Conservation (phyloP, 2,797 vertebrate species). For the Trachurus trachurus region DNA sequence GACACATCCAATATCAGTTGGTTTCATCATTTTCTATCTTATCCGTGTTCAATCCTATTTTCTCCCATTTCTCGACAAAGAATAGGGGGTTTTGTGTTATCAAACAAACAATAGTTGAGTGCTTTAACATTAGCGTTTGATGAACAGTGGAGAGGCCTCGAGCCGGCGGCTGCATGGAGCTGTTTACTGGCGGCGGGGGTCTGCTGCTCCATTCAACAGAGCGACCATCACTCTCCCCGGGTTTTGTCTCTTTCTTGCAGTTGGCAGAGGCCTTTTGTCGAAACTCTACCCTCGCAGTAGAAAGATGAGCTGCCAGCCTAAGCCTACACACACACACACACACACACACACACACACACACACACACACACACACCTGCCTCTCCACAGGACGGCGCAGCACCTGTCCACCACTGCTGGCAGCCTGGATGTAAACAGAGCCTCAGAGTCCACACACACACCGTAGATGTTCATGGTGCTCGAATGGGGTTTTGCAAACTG, state of each 20-base stretch:
- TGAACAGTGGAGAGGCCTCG: background rate
- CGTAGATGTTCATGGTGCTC: background rate
- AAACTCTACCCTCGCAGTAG: conserved; percentile 58
- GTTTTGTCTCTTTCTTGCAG: conserved; percentile 24
- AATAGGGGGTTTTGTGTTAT: background rate
- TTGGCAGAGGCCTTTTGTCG: conserved; percentile 49
- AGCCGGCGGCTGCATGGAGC: conserved; percentile 8
- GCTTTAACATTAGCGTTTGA: conserved; percentile 4
- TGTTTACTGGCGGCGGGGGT: background rate
- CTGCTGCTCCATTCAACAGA: conserved; percentile 2
- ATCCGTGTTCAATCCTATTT: conserved; percentile 10
- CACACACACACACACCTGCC: background rate
- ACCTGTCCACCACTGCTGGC: conserved; percentile 33
- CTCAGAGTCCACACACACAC: background rate
- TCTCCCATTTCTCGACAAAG: background rate
- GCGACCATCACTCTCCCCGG: conserved; percentile 4
- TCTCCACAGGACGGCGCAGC: conserved; percentile 22
- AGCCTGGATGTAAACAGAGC: conserved; percentile 28
- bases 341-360: no score
- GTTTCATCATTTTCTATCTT: background rate
- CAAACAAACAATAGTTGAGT: conserved; percentile 16
- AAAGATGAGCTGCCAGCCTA: conserved; percentile 68
- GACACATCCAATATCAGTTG: background rate
- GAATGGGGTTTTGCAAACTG: conserved; percentile 17
- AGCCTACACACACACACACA: background rate